phyloP scores from a whole-genome alignment of 2,888 invertebrate species.

The Andrena minutula region DNA sequence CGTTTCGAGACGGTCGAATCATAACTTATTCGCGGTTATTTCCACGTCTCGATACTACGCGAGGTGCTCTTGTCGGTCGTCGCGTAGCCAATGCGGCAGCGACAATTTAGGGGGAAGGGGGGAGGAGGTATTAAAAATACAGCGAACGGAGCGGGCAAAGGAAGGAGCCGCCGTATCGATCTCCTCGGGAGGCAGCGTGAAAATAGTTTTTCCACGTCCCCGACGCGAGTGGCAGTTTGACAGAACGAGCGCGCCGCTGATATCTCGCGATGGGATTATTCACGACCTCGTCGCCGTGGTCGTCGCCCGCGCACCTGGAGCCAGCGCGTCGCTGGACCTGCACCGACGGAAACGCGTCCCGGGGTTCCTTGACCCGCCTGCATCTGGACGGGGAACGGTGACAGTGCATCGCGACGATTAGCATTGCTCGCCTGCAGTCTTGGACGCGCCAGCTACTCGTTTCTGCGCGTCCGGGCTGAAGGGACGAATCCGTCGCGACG shows the following conservation, averaged over 20 bases:
- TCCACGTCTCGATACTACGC: not conserved
- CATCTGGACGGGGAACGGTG: conserved; percentile 42
- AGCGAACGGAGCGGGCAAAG: conserved; percentile 19
- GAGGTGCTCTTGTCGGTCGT: not conserved
- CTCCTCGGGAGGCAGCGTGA: conserved; percentile 30
- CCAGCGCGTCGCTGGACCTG: conserved; percentile 56
- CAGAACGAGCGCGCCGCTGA: conserved; percentile 47
- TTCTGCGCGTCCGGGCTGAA: not conserved
- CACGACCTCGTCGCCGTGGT: conserved; percentile 39
- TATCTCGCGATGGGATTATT: conserved; percentile 67
- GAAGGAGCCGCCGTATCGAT: conserved; percentile 52
- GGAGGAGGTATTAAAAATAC: conserved; percentile 46
- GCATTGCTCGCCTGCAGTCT: not conserved
- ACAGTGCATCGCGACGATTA: conserved; percentile 45
- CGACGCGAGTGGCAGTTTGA: conserved; percentile 60
- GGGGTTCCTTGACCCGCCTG: conserved; percentile 64
- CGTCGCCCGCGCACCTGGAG: conserved; percentile 61
- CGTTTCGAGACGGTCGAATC: not conserved
- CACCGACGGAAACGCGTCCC: conserved; percentile 49
- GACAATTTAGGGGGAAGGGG: conserved; percentile 19
- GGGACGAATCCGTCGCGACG: not conserved
- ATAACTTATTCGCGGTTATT: conserved; percentile 19
- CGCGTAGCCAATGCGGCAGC: not conserved
- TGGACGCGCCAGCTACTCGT: no score
- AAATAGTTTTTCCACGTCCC: conserved; percentile 57